phyloP scores from a whole-genome alignment of 2,888 invertebrate species.

The Drosophila pseudotalamancana region DNA sequence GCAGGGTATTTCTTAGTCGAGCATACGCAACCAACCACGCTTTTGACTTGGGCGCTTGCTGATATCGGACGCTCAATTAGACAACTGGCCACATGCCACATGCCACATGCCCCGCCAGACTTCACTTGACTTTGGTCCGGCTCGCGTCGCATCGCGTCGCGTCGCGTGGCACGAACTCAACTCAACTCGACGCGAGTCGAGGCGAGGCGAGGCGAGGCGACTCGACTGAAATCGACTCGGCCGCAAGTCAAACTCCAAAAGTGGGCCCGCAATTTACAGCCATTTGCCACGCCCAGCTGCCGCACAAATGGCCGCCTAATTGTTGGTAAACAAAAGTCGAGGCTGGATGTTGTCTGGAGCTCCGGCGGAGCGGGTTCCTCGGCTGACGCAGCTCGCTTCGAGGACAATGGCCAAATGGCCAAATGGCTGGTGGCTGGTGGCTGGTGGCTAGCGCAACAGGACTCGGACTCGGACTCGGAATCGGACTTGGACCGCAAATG shows the following conservation, averaged over 20 bases:
- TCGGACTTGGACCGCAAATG: conserved; percentile 64
- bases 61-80: conserved; percentile 24
- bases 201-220: too few species aligned
- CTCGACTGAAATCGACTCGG: conserved; percentile 8
- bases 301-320: conserved; percentile 62
- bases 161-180: background rate
- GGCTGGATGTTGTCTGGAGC: background rate
- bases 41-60: background rate
- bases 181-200: too few species aligned
- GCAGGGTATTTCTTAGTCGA: background rate
- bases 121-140: background rate
- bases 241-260: conserved; percentile 60
- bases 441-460: conserved; percentile 64
- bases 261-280: conserved; percentile 68
- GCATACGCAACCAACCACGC: background rate
- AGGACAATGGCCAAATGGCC: conserved; percentile 30
- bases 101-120: conserved; percentile 1
- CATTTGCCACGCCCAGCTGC: conserved; percentile 69
- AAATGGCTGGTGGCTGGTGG: too few species aligned
- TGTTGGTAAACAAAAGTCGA: conserved; percentile 76
- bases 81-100: conserved; percentile 47
- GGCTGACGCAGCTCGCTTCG: conserved; percentile 8
- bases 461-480: conserved; percentile 51
- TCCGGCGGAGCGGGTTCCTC: background rate
- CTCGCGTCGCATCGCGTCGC: background rate